Evolutionary conservation across 2,888 invertebrate species (phyloP), one percentile per base, ranked within the genome.

Genomic region (Acleris emargana): DNA sequence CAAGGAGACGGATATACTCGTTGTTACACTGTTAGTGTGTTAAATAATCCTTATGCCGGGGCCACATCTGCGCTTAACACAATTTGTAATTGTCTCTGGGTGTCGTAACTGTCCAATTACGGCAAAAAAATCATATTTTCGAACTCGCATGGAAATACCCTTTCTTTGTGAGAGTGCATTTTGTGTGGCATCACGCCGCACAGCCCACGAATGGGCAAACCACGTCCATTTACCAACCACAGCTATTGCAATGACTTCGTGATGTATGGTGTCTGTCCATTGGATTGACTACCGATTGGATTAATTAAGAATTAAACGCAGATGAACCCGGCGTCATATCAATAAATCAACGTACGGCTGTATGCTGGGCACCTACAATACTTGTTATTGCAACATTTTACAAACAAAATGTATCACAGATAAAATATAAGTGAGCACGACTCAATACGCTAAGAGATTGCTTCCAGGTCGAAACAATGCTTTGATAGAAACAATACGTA

Each of bases 341-440:
- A 57, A 38, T 25, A 38, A 38, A 62, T 11, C 32, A 58, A 43
- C 53, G 32, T 38, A 54, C 18, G 28, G 25, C 47, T 22, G 22
- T 61, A 76, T 20, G 54, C 54, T 32, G 53, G 70, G 76, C 74
- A 76, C 76, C 73, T 82, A 81, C 77, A 84, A 85, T 84, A 86
- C 82, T 84, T 42, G 79, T 85, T 87, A 88, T 88, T 87, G 88
- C 87, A 84, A 79, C 82, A 81, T 80, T 84, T 83, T 84, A 84
- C 80, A 81, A 88, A 88, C 82, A 78, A 83, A 88, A 86, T 80
- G 82, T 91, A 91, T 91, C 91, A 91, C 91, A 91, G 91, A 91
- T 84, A 84, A 84, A 76, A 77, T 80, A 82, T 79, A 78, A 69
- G 76, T 81, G 84, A 87, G 83, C 81, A 77, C 76, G 72, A 52